Evolutionary conservation across 1,140 invertebrate species (phyloP), one percentile per base, ranked within the genome.

Genomic region (Eupristina koningsbergeri): DNA sequence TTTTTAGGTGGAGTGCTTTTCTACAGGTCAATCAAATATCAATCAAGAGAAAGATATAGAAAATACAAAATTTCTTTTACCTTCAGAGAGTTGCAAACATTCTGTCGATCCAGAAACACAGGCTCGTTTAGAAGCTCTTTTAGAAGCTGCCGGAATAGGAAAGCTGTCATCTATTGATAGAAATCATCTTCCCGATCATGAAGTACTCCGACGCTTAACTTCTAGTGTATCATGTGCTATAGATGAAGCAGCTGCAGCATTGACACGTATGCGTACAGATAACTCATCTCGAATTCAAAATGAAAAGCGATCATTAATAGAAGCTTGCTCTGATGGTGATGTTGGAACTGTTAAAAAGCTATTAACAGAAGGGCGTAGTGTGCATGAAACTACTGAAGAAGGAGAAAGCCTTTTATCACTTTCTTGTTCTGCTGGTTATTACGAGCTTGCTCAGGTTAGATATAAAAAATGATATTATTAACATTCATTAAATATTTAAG

Each of bases 221-320:
- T 97, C 97, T 34, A 96, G 96, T 87, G 97, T 98, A 80, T 98
- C 97, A 87, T 97, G 96, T 93, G 97, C 98, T 75, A 94, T 99
- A 85, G 98, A 98, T 94, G 98, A 99, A 93, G 98, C 98, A 73
- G 98, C 98, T 76, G 97, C 98, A 86, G 97, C 98, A 80, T 94
- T 99, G 71, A 98, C 97, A 78, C 95, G 97, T 89, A 99, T 98
- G 98, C 95, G 97, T 88, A 96, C 95, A 89, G 97, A 98, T 90
- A 96, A 94, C 87, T 94, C 94, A 83, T 74, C 67, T 31, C 93
- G 93, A 47, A 90, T 91, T 82, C 90, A 91, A 83, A 92, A 90
- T 87, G 93, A 94, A 87, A 94, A 94, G 83, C 93, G 94, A 82
- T 96, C 96, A 41, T 92, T 98, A 80, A 96, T 97, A 39, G 96